Conservation (phyloP, 1,140 invertebrate genomes). For the Hylaeus volcanicus region DNA sequence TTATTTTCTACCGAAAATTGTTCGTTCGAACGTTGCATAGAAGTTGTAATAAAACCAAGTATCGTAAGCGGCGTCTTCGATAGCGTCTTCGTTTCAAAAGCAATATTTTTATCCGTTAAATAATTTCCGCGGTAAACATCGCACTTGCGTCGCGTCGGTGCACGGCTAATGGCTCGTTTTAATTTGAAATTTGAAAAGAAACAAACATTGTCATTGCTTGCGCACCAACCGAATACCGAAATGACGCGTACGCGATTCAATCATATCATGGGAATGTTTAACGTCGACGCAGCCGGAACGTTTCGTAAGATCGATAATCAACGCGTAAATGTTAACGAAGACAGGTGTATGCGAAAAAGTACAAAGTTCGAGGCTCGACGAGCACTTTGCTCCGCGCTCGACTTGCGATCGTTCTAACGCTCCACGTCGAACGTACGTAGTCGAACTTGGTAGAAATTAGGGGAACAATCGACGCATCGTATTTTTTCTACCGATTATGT, state of each 20-base stretch:
- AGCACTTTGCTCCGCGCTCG: background rate
- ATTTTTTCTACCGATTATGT: constrained; percentile 35
- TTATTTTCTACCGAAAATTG: background rate
- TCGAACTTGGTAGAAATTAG: background rate
- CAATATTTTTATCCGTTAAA: background rate
- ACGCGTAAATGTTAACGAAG: background rate
- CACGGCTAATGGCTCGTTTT: no score
- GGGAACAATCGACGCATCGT: background rate
- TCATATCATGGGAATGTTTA: background rate
- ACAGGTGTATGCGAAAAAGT: constrained; percentile 7
- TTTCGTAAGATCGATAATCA: background rate
- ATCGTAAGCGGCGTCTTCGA: constrained; percentile 16
- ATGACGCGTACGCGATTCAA: background rate
- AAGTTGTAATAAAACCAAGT: constrained; percentile 22
- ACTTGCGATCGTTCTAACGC: background rate
- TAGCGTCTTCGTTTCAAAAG: background rate
- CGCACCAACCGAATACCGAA: no score
- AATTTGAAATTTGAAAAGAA: no score
- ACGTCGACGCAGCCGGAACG: background rate
- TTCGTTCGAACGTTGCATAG: background rate
- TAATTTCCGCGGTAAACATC: background rate
- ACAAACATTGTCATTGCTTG: no score
- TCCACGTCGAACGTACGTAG: background rate
- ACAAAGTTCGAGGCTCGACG: constrained; percentile 2
- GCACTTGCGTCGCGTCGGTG: no score